phyloP scores from a whole-genome alignment of 2,888 invertebrate genomes.

The Tipula confusa region DNA sequence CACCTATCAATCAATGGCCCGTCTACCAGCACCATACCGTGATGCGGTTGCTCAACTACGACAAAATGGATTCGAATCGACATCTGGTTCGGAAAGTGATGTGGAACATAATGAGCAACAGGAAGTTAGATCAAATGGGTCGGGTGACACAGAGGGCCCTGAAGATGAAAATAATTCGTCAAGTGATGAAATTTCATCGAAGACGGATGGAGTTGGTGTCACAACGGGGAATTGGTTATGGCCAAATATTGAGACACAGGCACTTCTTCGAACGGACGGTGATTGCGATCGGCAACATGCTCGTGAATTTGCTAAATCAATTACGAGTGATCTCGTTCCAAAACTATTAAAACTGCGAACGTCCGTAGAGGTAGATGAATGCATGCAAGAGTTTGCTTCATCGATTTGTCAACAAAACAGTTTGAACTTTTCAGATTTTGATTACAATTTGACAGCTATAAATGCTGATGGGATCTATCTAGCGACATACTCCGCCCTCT shows the following conservation, averaged over 20 bases:
- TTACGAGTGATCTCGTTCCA: constrained; percentile 70
- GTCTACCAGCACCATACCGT: constrained; percentile 76
- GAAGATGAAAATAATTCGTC: constrained; percentile 58
- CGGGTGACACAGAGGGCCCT: constrained; percentile 66
- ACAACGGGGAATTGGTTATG: constrained; percentile 46
- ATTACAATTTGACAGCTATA: constrained; percentile 64
- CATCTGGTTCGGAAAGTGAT: constrained; percentile 55
- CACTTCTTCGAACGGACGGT: constrained; percentile 56
- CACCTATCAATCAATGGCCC: constrained; percentile 78
- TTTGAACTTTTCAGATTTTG: constrained; percentile 49
- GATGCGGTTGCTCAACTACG: constrained; percentile 66
- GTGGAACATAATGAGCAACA: constrained; percentile 65
- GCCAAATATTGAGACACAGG: constrained; percentile 48
- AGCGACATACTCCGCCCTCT: constrained; percentile 79
- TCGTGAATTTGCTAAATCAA: constrained; percentile 71
- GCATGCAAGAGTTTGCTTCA: constrained; percentile 87
- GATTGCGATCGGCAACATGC: constrained; percentile 85
- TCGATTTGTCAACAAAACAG: constrained; percentile 76
- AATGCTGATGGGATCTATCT: constrained; percentile 94
- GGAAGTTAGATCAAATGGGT: constrained; percentile 70
- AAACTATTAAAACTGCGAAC: constrained; percentile 69
- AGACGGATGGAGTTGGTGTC: constrained; percentile 40
- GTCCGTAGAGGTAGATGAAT: constrained; percentile 84
- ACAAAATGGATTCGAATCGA: constrained; percentile 60
- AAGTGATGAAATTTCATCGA: constrained; percentile 49